Evolutionary conservation across 2,888 invertebrate genomes (phyloP).

Genomic region (Tipula confusa): DNA sequence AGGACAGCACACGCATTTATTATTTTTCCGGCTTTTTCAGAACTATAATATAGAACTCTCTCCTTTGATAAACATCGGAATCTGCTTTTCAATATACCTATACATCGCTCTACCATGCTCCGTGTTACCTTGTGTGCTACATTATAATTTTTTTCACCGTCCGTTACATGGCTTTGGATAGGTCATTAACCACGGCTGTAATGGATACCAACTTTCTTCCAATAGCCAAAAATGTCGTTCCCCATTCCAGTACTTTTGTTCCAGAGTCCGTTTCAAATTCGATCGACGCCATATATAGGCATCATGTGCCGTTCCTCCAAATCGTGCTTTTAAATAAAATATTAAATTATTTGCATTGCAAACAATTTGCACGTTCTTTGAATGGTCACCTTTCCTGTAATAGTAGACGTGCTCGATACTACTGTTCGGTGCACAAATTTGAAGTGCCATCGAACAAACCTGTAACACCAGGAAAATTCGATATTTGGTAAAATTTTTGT

Average conservation of each 20-base stretch:
- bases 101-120: no score
- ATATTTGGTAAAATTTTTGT: neutral
- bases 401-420: neutral
- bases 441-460: no score
- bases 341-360: neutral
- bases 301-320: neutral
- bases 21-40: neutral
- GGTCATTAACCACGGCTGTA: slow-evolving; percentile 25
- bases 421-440: neutral
- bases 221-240: neutral
- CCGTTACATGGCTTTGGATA: neutral
- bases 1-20: no score
- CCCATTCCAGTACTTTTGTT: neutral
- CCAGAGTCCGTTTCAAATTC: no score
- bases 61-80: neutral
- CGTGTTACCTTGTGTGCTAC: no score
- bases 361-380: neutral
- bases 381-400: neutral
- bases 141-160: no score
- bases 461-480: neutral
- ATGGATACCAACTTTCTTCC: neutral
- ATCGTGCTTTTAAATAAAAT: neutral
- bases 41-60: neutral
- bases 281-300: no score
- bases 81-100: no score